Conservation (phyloP, 2,113 vertebrate species). For the Platysternon megacephalum region DNA sequence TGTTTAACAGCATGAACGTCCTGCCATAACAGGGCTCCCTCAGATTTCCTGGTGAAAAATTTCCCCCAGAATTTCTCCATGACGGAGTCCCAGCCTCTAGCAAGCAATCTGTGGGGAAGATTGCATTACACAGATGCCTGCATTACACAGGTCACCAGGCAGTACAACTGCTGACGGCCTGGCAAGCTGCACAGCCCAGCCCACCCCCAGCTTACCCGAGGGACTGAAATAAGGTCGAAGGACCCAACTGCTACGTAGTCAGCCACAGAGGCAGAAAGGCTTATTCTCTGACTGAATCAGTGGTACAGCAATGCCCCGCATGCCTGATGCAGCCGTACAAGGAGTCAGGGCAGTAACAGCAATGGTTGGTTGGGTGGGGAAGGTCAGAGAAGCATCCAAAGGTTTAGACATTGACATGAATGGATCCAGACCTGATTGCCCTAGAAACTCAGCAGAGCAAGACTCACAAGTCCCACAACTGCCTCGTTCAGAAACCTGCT, state of each 20-base stretch:
- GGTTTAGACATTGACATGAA: background rate
- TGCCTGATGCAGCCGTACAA: rapidly evolving
- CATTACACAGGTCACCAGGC: background rate
- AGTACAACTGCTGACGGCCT: background rate
- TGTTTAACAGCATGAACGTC: background rate
- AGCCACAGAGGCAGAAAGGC: background rate
- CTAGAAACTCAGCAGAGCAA: background rate
- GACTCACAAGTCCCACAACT: background rate
- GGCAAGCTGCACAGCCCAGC: background rate
- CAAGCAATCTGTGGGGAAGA: background rate
- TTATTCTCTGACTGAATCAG: background rate
- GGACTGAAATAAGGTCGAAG: background rate
- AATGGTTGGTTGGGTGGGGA: background rate
- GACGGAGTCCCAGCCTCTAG: background rate
- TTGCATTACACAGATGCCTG: background rate
- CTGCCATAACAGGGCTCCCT: background rate
- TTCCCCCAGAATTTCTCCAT: background rate
- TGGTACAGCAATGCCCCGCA: background rate
- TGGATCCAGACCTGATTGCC: rapidly evolving
- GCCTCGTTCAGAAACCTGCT: background rate
- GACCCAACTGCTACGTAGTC: background rate
- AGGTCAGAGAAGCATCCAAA: background rate
- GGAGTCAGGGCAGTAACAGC: background rate
- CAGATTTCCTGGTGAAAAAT: background rate
- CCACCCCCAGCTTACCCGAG: background rate